Evolutionary conservation across 2,113 vertebrate species (phyloP), one percentile per base, ranked within the genome.

Genomic region (Ptychochromis oligacanthus): DNA sequence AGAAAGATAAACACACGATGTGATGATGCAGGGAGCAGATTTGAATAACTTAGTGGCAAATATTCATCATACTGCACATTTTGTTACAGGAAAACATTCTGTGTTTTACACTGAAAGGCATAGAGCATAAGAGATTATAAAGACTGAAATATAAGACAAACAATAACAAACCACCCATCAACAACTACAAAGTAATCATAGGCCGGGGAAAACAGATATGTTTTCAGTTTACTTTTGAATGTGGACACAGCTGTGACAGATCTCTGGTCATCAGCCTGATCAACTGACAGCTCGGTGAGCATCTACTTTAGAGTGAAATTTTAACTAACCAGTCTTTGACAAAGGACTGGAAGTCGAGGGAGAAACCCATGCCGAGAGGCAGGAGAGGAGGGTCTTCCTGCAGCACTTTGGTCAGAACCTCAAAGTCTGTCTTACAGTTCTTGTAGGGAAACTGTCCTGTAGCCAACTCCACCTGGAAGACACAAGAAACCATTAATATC

Each of bases 401-500:
- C 77, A 98, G 96, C 90, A 99, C 98, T 96, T 98, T 98, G 95
- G 98, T 99, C 94, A 98, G 96, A 87, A 99, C 98, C 94, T 99
- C 97, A 61, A 99, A 99, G 93, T 99, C 97, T 2, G 97, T 99
- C 94, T 98, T 98, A 89, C 97, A 99, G 93, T 98, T 98, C 93
- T 98, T 97, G 87, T 99, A 99, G 10, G 97, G 97, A 91, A 99
- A 98, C 95, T 99, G 97, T 79, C 98, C 98, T 0, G 98, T 98
- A 1, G 97, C 98, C 90, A 99, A 83, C 93, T 99, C 97, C 95
- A 99, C 97, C 97, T 99, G 62, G 3, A 83, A 55, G 17, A 79
- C 2, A 36, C 20, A 24, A 65, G 8, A 18, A 75, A 28, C 6
- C 28, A 24, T 75, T 15, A 57, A 65, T 6, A 26, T 87, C 90